These are phyloP conservation scores for Syritta pipiens DNA, from an alignment of 2,888 invertebrate species.

Conservation along the genomic window DNA sequence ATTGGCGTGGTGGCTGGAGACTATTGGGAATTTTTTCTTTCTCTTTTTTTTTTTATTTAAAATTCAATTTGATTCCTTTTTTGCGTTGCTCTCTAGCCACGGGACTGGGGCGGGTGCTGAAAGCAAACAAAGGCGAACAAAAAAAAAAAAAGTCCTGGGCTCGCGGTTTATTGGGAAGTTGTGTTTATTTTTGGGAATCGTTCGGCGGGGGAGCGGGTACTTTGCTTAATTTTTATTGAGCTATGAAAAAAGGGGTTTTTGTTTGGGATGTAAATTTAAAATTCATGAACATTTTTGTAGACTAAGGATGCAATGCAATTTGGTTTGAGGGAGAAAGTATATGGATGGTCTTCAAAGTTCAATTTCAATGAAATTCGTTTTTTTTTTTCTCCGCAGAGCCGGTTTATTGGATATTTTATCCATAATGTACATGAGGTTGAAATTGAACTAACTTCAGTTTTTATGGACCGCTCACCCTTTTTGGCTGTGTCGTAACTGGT, in stretches of 20 bases:
- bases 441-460: background rate
- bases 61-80: constrained; percentile 64
- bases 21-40: no score
- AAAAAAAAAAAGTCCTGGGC: constrained; percentile 9
- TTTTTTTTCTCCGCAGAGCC: background rate
- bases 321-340: no score
- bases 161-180: constrained; percentile 44
- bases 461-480: no score
- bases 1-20: constrained; percentile 21
- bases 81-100: background rate
- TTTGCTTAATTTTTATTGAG: constrained; percentile 59
- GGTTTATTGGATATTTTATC: constrained; percentile 9
- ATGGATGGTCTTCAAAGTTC: constrained; percentile 10
- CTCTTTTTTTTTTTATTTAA: constrained; percentile 68
- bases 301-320: constrained; percentile 45
- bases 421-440: background rate
- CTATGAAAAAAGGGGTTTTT: constrained; percentile 49
- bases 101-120: background rate
- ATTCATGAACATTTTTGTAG: constrained; percentile 62
- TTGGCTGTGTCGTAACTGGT: no score
- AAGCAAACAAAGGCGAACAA: constrained; percentile 22
- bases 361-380: constrained; percentile 4
- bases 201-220: constrained; percentile 8
- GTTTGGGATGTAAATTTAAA: constrained; percentile 53
- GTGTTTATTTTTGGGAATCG: constrained; percentile 48